Evolutionary conservation across 2,113 vertebrate species (phyloP).

Genomic region (Willisornis vidua): DNA sequence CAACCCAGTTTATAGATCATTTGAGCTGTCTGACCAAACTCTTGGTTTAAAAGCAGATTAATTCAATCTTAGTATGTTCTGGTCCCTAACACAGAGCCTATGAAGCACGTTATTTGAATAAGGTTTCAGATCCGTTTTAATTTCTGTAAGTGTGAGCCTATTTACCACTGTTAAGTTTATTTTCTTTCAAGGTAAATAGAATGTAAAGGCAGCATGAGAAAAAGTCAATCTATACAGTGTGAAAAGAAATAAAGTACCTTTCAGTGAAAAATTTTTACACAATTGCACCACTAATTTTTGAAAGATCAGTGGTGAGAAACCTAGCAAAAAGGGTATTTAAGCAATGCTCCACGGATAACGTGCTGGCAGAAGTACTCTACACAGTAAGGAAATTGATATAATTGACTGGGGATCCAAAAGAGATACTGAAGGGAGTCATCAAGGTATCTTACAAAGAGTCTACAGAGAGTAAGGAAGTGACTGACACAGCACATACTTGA

Average conservation of each 20-base stretch:
- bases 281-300: background rate
- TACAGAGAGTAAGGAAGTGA: background rate
- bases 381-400: background rate
- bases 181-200: background rate
- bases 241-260: background rate
- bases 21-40: background rate
- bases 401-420: background rate
- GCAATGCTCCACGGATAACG: background rate
- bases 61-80: background rate
- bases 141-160: background rate
- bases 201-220: background rate
- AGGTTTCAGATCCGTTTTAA: background rate
- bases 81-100: background rate
- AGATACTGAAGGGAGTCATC: background rate
- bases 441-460: background rate
- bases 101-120: background rate
- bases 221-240: background rate
- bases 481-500: background rate
- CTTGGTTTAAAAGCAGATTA: background rate
- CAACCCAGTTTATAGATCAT: background rate
- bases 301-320: background rate
- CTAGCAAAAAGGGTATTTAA: background rate
- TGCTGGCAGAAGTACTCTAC: background rate
- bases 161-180: background rate
- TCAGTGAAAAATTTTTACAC: background rate